These are phyloP conservation scores for Petrocephalus zakoni DNA, from an alignment of 2,113 vertebrate genomes.

Conservation along the genomic window DNA sequence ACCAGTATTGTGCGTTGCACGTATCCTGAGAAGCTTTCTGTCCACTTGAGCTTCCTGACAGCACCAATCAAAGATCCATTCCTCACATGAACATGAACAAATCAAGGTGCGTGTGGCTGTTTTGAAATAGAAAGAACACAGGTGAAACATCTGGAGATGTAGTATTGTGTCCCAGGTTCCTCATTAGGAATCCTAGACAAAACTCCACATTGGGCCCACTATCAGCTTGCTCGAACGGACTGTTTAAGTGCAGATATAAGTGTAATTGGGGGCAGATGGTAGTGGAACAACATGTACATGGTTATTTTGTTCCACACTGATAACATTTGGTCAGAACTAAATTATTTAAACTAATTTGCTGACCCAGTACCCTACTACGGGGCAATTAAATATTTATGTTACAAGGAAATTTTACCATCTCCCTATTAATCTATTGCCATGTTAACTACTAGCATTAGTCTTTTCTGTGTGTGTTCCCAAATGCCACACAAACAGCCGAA, in stretches of 20 bases:
- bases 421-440: not conserved
- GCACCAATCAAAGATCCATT: not conserved
- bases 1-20: not conserved
- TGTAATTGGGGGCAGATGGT: slow-evolving; percentile 7
- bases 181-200: not conserved
- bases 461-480: not conserved
- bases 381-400: not conserved
- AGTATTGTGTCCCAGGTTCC: not conserved
- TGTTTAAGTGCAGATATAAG: not conserved
- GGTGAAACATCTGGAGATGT: not conserved
- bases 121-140: not conserved
- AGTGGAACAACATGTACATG: not conserved
- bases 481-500: not conserved
- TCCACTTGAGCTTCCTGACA: not conserved
- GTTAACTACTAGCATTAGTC: not conserved
- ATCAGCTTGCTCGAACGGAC: not conserved
- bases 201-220: not conserved
- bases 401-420: not conserved
- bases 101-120: not conserved
- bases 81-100: no score
- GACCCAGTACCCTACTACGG: not conserved
- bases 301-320: not conserved
- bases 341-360: slow-evolving; percentile 7
- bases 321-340: not conserved
- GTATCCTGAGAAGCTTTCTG: not conserved